Evolutionary conservation across 2,888 invertebrate species (phyloP).

Genomic region (Agrochola lota): DNA sequence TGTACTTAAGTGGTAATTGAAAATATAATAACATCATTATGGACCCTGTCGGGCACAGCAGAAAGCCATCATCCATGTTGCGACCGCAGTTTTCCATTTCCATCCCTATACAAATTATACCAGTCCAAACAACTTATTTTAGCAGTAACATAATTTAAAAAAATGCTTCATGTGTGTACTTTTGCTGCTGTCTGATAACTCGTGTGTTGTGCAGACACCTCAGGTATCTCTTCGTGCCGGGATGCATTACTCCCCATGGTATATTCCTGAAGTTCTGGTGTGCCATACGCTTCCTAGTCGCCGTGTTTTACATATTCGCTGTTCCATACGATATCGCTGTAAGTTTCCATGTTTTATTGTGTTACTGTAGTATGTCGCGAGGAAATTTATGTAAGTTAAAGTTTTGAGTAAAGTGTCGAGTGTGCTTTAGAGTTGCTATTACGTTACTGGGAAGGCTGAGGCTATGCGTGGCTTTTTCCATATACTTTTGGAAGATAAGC

Average conservation of each 20-base stretch:
- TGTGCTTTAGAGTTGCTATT: slow-evolving; percentile 12
- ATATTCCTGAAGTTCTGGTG: slow-evolving; percentile 87
- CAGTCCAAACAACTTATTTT: slow-evolving; percentile 22
- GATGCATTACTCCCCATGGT: slow-evolving; percentile 86
- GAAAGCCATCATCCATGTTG: background rate
- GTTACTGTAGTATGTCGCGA: slow-evolving; percentile 19
- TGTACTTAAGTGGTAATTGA: too few relatives aligned
- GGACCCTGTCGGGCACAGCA: background rate
- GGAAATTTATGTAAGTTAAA: slow-evolving; percentile 9
- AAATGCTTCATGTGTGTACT: slow-evolving; percentile 34
- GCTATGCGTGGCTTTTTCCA: background rate
- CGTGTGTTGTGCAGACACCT: slow-evolving; percentile 73
- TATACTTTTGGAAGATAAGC: background rate
- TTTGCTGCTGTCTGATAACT: slow-evolving; percentile 33
- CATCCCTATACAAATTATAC: background rate
- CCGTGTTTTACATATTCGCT: slow-evolving; percentile 79
- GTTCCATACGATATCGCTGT: slow-evolving; percentile 86
- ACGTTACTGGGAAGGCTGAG: background rate
- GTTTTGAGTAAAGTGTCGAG: slow-evolving; percentile 14
- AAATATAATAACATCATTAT: background rate
- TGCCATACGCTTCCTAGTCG: slow-evolving; percentile 76
- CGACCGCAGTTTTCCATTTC: background rate
- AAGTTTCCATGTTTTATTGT: slow-evolving; percentile 69
- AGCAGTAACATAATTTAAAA: slow-evolving; percentile 31
- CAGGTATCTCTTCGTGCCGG: slow-evolving; percentile 83